Conservation (phyloP, 2,888 invertebrate species). For the Pseudeuparius sepicola region DNA sequence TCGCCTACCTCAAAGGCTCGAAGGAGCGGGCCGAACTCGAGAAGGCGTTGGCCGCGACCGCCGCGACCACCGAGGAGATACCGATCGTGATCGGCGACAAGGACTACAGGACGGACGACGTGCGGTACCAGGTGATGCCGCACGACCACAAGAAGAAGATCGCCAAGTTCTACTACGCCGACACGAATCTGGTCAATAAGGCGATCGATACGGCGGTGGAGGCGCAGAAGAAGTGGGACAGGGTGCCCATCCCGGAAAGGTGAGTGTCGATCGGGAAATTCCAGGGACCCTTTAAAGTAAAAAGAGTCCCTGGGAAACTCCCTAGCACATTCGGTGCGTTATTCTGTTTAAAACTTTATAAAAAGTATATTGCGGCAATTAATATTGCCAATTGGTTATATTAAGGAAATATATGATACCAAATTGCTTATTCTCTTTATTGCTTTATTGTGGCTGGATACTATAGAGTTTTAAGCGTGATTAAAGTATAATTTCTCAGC, state of each 20-base stretch:
- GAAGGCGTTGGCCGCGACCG: conserved; percentile 55
- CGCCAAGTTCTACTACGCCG: conserved; percentile 89
- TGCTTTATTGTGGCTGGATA: too few relatives aligned
- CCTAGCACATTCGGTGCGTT: too few relatives aligned
- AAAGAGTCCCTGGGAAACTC: too few relatives aligned
- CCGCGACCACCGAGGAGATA: conserved; percentile 65
- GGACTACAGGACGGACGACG: conserved; percentile 64
- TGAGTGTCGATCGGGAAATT: too few relatives aligned
- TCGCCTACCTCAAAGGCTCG: conserved; percentile 74
- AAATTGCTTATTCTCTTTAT: too few relatives aligned
- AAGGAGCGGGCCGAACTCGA: conserved; percentile 66
- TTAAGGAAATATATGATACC: too few relatives aligned
- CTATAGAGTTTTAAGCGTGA: too few relatives aligned
- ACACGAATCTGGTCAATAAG: conserved; percentile 67
- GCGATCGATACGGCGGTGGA: conserved; percentile 75
- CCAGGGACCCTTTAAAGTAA: too few relatives aligned
- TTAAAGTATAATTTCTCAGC: too few relatives aligned
- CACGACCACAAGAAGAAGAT: conserved; percentile 81
- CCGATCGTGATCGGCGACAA: conserved; percentile 96
- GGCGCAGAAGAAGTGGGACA: conserved; percentile 83
- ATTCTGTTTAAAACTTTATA: too few relatives aligned
- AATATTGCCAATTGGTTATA: too few relatives aligned
- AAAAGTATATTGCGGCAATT: too few relatives aligned
- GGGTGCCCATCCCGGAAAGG: conserved; percentile 63
- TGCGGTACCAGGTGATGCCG: conserved; percentile 76